Percentiles rank a stretch among this genome's conserved stretches.
Conservation (phyloP, 2,797 vertebrate species). For the Poecilia velifera region DNA sequence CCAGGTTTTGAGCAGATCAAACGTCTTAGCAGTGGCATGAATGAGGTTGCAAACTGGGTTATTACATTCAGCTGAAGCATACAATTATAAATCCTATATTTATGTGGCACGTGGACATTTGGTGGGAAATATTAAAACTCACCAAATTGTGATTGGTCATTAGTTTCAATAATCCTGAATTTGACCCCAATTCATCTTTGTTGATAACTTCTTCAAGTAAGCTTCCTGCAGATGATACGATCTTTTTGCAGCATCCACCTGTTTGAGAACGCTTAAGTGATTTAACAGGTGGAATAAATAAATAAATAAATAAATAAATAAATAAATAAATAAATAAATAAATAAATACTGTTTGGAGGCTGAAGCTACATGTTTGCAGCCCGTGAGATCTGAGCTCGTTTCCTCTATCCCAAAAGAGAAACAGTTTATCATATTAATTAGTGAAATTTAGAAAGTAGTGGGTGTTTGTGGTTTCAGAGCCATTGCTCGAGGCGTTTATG, state of each 20-base stretch:
- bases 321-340: neutral
- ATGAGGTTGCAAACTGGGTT: neutral
- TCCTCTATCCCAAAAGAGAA: conserved; percentile 9
- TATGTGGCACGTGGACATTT: neutral
- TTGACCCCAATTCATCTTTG: neutral
- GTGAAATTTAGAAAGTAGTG: conserved; percentile 24
- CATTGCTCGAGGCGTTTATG: conserved; percentile 2
- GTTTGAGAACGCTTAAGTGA: neutral
- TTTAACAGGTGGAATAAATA: conserved; percentile 4
- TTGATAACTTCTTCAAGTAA: neutral
- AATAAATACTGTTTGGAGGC: neutral
- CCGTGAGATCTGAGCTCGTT: neutral
- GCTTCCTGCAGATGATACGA: neutral
- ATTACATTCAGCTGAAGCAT: neutral
- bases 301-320: neutral
- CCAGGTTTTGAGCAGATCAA: neutral
- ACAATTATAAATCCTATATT: neutral
- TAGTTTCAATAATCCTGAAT: neutral
- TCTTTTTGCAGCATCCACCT: neutral
- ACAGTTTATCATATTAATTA: conserved; percentile 14
- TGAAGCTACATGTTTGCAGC: conserved; percentile 7
- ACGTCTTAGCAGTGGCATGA: neutral
- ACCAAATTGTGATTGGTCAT: neutral
- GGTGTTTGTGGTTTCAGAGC: conserved; percentile 14
- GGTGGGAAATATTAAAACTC: neutral